Evolutionary conservation across 2,113 vertebrate genomes (phyloP).

Genomic region (Empidonax traillii): DNA sequence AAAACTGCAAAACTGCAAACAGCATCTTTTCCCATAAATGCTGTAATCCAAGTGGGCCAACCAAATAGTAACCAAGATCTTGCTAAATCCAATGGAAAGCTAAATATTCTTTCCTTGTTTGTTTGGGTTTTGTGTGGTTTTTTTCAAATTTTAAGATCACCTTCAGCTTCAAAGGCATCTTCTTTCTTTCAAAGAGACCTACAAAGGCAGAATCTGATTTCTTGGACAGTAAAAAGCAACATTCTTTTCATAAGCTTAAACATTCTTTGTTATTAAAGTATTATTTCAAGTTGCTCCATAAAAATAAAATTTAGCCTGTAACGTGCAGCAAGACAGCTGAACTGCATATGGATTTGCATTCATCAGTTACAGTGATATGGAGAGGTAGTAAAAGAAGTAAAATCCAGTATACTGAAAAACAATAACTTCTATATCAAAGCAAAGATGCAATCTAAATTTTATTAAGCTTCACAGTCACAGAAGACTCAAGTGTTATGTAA

Average conservation of each 20-base stretch:
- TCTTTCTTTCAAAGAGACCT: neutral
- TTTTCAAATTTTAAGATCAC: neutral
- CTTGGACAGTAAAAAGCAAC: neutral
- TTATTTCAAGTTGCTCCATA: neutral
- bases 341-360: neutral
- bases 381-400: neutral
- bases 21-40: neutral
- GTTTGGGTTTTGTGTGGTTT: neutral
- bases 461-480: constrained; percentile 12
- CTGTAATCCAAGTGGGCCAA: neutral
- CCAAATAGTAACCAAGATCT: neutral
- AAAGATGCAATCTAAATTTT: constrained; percentile 18
- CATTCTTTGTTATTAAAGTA: neutral
- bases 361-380: neutral
- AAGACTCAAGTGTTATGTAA: neutral
- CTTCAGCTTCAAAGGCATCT: neutral
- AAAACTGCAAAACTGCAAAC: neutral
- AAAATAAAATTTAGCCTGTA: neutral
- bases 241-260: neutral
- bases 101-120: neutral
- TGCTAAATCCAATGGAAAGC: neutral
- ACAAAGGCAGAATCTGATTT: neutral
- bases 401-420: neutral
- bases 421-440: neutral
- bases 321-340: neutral